Conservation (phyloP, 2,888 invertebrate genomes). For the Cephalotes varians region DNA sequence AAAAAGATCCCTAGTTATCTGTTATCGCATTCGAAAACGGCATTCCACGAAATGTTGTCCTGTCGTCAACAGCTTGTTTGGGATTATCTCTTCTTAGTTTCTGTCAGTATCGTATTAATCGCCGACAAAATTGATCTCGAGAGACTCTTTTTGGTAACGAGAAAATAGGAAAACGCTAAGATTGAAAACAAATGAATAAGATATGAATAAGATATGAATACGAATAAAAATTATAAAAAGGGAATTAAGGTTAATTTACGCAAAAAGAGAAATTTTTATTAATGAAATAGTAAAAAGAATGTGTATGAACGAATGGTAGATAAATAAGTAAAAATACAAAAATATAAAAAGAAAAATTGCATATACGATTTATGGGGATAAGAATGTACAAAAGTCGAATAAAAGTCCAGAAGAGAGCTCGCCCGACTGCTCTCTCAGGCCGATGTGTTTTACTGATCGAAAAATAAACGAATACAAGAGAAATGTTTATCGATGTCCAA, state of each 20-base stretch:
- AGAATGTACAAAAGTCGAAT: background rate
- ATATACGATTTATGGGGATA: background rate
- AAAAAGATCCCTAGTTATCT: conserved; percentile 13
- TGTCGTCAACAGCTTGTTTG: conserved; percentile 28
- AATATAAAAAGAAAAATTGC: background rate
- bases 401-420: background rate
- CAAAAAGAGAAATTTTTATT: background rate
- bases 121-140: background rate
- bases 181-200: background rate
- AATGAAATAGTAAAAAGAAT: background rate
- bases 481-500: conserved; percentile 24
- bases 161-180: background rate
- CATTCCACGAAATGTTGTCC: conserved; percentile 29
- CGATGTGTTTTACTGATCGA: conserved; percentile 9
- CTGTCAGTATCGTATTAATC: background rate
- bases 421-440: background rate
- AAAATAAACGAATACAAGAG: conserved; percentile 31
- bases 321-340: background rate
- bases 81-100: background rate
- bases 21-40: conserved; percentile 40
- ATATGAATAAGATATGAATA: background rate
- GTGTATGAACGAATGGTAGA: background rate
- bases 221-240: background rate
- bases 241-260: background rate
- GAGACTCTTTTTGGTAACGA: background rate